A percentile compares a stretch with the other conserved stretches of the same genome.
These are phyloP conservation scores for Microplitis manilae DNA, from an alignment of 2,888 invertebrate species.

Conservation along the genomic window DNA sequence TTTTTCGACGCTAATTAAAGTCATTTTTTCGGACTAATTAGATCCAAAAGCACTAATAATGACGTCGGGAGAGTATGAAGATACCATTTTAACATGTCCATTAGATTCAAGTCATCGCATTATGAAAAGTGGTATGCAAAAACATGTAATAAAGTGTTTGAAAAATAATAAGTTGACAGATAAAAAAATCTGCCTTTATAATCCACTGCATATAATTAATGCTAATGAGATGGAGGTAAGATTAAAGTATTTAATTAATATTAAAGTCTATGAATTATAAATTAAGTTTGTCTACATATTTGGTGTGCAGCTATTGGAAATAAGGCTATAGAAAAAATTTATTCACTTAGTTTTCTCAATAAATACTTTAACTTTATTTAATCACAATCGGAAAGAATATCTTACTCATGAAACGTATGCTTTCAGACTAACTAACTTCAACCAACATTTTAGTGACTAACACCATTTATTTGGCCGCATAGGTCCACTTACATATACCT, in stretches of 20 bases:
- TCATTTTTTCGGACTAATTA: no score
- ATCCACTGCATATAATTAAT: constrained; percentile 54
- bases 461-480: no score
- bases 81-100: constrained; percentile 56
- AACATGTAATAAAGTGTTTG: constrained; percentile 55
- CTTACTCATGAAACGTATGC: no score
- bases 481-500: no score
- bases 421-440: no score
- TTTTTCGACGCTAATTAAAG: no score
- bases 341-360: no score
- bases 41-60: no score
- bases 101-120: constrained; percentile 56
- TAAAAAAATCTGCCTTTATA: constrained; percentile 56
- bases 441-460: no score
- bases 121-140: constrained; percentile 51
- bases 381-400: no score
- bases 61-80: constrained; percentile 20
- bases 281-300: neutral
- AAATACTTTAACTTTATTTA: no score
- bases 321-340: neutral
- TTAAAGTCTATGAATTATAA: no score
- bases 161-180: constrained; percentile 47
- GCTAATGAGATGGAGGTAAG: constrained; percentile 51
- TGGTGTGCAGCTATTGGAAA: neutral
- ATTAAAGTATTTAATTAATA: neutral